Evolutionary conservation across 2,113 vertebrate genomes (phyloP).

Genomic region (Telmatochromis sp.): DNA sequence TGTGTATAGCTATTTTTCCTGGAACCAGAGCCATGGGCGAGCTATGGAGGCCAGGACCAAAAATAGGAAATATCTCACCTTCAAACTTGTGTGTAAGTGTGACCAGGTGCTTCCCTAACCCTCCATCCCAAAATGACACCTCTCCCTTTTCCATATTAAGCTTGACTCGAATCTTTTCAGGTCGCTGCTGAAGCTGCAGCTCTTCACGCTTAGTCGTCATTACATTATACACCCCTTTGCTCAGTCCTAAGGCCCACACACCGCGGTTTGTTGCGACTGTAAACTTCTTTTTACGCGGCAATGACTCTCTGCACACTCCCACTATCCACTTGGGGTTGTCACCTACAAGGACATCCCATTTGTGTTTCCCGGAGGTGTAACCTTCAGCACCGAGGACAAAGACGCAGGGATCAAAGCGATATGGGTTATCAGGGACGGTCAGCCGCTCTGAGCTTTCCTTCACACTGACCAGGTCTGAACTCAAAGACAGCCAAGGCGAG

Average conservation of each 20-base stretch:
- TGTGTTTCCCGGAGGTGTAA: conserved; percentile 65
- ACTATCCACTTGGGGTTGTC: conserved; percentile 71
- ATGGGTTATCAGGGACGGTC: conserved; percentile 52
- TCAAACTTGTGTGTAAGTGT: conserved; percentile 65
- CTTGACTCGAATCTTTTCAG: conserved; percentile 54
- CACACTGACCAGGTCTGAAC: conserved; percentile 42
- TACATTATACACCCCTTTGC: conserved; percentile 60
- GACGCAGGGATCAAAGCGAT: conserved; percentile 72
- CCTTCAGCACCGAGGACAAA: conserved; percentile 67
- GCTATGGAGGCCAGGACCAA: conserved; percentile 70
- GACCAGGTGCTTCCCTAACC: conserved; percentile 40
- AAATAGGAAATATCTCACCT: conserved; percentile 66
- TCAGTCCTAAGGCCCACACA: conserved; percentile 68
- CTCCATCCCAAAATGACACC: conserved; percentile 67
- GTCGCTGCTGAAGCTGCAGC: conserved; percentile 31
- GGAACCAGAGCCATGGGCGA: conserved; percentile 48
- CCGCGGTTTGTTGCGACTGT: conserved; percentile 61
- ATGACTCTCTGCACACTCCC: conserved; percentile 65
- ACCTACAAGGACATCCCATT: conserved; percentile 68
- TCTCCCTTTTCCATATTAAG: conserved; percentile 61
- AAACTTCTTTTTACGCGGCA: conserved; percentile 69
- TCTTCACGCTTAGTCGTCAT: conserved; percentile 39
- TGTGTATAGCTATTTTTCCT: conserved; percentile 59
- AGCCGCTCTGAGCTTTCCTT: conserved; percentile 54
- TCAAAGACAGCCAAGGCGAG: conserved; percentile 66